Evolutionary conservation across 2,113 vertebrate genomes (phyloP).

Genomic region (Alces alces): DNA sequence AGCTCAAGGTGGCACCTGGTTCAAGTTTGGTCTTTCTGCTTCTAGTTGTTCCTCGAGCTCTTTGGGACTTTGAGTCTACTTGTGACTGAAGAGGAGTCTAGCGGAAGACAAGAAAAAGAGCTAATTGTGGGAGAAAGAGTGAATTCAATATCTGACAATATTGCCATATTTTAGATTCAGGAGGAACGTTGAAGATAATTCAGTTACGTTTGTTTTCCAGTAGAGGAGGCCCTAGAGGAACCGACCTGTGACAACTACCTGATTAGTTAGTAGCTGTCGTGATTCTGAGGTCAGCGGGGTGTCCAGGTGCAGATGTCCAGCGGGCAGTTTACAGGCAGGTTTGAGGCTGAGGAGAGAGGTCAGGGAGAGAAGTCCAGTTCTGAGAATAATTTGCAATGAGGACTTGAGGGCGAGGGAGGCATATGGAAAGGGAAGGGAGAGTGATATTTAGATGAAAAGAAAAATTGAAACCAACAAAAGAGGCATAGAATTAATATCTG

Average conservation of each 20-base stretch:
- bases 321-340: neutral
- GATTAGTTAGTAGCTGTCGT: neutral
- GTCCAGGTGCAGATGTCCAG: neutral
- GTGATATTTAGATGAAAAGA: neutral
- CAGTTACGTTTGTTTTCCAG: neutral
- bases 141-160: neutral
- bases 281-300: neutral
- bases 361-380: neutral
- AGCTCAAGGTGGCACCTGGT: neutral
- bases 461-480: neutral
- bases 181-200: neutral
- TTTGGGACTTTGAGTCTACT: neutral
- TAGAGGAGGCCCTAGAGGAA: neutral
- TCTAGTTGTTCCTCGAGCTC: neutral
- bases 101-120: neutral
- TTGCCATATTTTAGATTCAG: neutral
- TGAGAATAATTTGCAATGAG: neutral
- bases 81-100: neutral
- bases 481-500: neutral
- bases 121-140: neutral
- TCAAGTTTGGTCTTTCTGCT: neutral
- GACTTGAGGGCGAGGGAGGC: neutral
- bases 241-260: neutral
- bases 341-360: neutral
- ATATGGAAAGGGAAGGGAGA: neutral